Conservation (phyloP, 2,797 vertebrate species). For the Perodicticus potto region DNA sequence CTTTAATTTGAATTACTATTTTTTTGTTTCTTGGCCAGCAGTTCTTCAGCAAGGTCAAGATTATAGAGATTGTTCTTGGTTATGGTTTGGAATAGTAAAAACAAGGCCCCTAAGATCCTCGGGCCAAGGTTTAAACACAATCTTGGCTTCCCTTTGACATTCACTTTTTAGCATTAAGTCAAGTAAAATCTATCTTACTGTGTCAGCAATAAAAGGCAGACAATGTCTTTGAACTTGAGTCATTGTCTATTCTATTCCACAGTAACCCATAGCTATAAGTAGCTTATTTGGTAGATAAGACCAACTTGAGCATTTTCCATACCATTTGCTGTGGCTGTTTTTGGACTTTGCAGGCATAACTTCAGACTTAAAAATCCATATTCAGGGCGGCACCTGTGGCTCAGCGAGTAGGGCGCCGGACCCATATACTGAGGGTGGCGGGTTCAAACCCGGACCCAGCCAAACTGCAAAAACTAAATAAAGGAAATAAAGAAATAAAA, state of each 20-base stretch:
- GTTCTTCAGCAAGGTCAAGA: slow-evolving; percentile 35
- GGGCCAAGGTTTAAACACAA: slow-evolving; percentile 4
- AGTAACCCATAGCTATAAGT: background rate
- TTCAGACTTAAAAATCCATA: background rate
- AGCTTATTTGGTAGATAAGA: background rate
- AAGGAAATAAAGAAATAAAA: too few relatives aligned
- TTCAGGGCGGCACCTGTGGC: too few relatives aligned
- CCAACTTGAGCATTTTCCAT: background rate
- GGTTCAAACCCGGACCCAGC: too few relatives aligned
- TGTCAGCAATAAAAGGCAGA: background rate
- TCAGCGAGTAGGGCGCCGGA: too few relatives aligned
- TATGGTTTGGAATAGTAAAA: slow-evolving; percentile 32
- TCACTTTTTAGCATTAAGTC: slow-evolving; percentile 38
- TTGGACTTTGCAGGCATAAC: background rate
- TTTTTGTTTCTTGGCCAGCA: slow-evolving; percentile 42
- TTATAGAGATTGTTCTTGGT: background rate
- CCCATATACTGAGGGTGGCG: too few relatives aligned
- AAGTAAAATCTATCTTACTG: background rate
- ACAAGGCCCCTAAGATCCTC: background rate
- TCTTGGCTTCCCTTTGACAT: background rate
- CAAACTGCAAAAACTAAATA: too few relatives aligned
- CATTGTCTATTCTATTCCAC: background rate
- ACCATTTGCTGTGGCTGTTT: background rate
- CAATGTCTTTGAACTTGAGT: slow-evolving; percentile 42
- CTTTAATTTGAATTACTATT: slow-evolving; percentile 54